Evolutionary conservation across 2,113 vertebrate species (phyloP).

Genomic region (Nansenia antarctica): DNA sequence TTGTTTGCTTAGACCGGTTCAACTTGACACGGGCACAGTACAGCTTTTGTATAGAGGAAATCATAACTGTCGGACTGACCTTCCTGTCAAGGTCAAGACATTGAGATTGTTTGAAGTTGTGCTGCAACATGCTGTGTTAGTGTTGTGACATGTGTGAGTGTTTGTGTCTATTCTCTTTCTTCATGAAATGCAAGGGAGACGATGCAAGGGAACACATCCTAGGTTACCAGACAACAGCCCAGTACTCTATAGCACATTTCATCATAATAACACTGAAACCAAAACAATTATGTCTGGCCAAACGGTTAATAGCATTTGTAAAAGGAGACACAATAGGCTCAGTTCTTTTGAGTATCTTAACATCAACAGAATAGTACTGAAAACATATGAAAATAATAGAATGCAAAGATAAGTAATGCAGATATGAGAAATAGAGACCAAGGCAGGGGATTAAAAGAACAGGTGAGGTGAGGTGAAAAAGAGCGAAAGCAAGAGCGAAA

Average conservation of each 20-base stretch:
- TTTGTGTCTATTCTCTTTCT: not conserved
- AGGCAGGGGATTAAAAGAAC: not conserved
- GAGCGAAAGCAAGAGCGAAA: not conserved
- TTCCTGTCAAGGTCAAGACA: not conserved
- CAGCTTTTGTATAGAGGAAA: not conserved
- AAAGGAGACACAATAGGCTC: too few relatives aligned
- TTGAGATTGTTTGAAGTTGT: not conserved
- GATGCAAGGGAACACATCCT: not conserved
- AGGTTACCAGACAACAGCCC: not conserved
- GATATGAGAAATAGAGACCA: too few relatives aligned
- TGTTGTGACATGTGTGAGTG: not conserved
- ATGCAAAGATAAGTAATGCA: too few relatives aligned
- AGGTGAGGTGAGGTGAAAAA: not conserved
- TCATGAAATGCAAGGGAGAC: not conserved
- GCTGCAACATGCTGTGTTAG: too few relatives aligned
- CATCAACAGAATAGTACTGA: too few relatives aligned
- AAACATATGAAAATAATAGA: too few relatives aligned
- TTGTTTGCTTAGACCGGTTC: not conserved
- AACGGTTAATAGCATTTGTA: not conserved
- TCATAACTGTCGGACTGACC: not conserved
- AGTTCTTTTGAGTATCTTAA: too few relatives aligned
- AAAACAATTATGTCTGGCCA: not conserved
- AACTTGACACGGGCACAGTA: conserved; percentile 6
- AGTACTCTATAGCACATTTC: not conserved
- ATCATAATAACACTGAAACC: not conserved